Evolutionary conservation across 2,888 invertebrate species (phyloP), one percentile per base, ranked within the genome.

Genomic region (Cephonodes hylas): DNA sequence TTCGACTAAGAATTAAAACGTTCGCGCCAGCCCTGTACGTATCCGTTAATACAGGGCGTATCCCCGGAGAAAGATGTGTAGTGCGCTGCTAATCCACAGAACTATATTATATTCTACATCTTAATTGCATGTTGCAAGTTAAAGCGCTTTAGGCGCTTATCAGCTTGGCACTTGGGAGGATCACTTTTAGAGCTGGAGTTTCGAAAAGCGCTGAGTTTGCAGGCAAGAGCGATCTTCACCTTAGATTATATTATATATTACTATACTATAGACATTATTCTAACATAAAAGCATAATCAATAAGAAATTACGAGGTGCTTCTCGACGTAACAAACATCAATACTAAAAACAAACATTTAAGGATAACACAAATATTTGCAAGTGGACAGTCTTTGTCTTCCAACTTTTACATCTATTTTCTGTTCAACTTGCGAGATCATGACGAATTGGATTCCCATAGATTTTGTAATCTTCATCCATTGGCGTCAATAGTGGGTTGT

Each of bases 1-100:
- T n/a, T n/a, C n/a, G n/a, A n/a, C n/a, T 10, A 20, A 27, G 27
- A 48, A 48, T n/a, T 6, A 25, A 27, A 27, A 3, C 7, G 8
- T 31, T 20, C 15, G 31, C 18, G 53, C 27, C 53, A 27, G 18
- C 53, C 31, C 31, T 53, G 10, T 10, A 18, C 31, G 18, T 31
- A 53, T 53, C 18, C 53, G 18, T 53, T 53, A 31, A 53, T 53
- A 53, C 53, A 31, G 31, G 53, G 27, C 18, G 27, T 15, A 53
- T 53, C 53, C 53, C 53, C 31, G 8, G 53, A 53, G 53, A 53
- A 53, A 53, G 31, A 53, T 53, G 31, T 53, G 53, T 53, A 53
- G 18, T 31, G 18, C 10, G 31, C 53, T 31, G 53, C 31, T 53
- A 53, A 53, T 53, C 27, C 31, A 31, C 53, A 31, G 18, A 27